A percentile compares a stretch with the other conserved stretches of the same genome.
phyloP scores from a whole-genome alignment of 2,113 vertebrate species.

The Dasyprocta punctata region DNA sequence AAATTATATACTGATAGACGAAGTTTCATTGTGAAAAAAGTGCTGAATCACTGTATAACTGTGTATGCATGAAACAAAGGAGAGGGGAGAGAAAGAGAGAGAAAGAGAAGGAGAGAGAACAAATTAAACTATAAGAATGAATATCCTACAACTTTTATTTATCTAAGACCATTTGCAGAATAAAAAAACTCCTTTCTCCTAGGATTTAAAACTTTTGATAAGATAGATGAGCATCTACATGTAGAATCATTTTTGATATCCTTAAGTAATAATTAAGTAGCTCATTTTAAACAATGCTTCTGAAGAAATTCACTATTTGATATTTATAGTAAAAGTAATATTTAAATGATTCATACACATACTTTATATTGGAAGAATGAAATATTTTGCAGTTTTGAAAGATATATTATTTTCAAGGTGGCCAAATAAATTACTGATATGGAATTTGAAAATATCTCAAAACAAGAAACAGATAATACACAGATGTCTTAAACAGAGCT shows the following conservation, averaged over 20 bases:
- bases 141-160: not conserved
- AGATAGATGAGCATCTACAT: not conserved
- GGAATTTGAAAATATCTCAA: not conserved
- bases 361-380: not conserved
- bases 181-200: not conserved
- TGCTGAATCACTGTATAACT: not conserved
- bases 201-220: not conserved
- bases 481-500: not conserved
- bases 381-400: not conserved
- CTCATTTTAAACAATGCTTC: not conserved
- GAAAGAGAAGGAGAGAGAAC: not conserved
- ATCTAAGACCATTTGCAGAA: not conserved
- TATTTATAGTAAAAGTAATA: not conserved
- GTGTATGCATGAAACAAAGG: not conserved
- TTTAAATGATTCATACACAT: not conserved
- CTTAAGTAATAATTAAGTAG: not conserved
- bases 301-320: not conserved
- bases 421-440: not conserved
- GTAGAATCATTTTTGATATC: not conserved
- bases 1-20: not conserved
- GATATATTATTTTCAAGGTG: not conserved
- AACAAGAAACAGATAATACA: not conserved
- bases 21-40: not conserved
- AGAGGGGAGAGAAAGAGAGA: rapidly evolving
- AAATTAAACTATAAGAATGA: not conserved